These are phyloP conservation scores for Semaprochilodus insignis DNA, from an alignment of 2,797 vertebrate genomes.

Conservation along the genomic window DNA sequence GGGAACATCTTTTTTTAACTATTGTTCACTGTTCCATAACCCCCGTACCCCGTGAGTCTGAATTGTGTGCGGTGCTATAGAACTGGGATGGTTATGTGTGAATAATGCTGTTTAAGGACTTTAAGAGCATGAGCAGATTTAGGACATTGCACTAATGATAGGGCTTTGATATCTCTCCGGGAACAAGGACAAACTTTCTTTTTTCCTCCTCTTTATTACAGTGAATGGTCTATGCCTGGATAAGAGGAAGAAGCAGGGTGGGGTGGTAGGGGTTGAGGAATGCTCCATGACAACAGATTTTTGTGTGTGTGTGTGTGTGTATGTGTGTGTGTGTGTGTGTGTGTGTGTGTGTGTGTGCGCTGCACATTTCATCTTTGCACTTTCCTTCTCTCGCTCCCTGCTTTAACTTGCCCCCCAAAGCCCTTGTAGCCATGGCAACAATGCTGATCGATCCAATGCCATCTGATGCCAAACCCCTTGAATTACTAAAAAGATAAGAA, in stretches of 20 bases:
- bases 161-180: not conserved
- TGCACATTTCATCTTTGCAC: constrained; percentile 55
- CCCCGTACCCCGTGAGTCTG: not conserved
- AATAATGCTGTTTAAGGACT: not conserved
- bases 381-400: constrained; percentile 60
- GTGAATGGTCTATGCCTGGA: constrained; percentile 41
- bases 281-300: constrained; percentile 30
- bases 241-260: constrained; percentile 27
- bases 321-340: constrained; percentile 29
- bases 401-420: constrained; percentile 82
- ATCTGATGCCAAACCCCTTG: constrained; percentile 88
- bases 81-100: not conserved
- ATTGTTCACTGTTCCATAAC: constrained; percentile 18
- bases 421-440: constrained; percentile 90
- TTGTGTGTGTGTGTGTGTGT: constrained; percentile 21
- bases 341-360: constrained; percentile 28
- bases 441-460: constrained; percentile 90
- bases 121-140: not conserved
- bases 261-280: constrained; percentile 17
- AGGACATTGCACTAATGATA: constrained; percentile 1
- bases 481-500: constrained; percentile 79
- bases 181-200: constrained; percentile 44
- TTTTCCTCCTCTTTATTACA: not conserved
- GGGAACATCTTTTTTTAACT: constrained; percentile 63
- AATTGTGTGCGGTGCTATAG: not conserved